phyloP scores from a whole-genome alignment of 2,113 vertebrate genomes.

The Anoplopoma fimbria region DNA sequence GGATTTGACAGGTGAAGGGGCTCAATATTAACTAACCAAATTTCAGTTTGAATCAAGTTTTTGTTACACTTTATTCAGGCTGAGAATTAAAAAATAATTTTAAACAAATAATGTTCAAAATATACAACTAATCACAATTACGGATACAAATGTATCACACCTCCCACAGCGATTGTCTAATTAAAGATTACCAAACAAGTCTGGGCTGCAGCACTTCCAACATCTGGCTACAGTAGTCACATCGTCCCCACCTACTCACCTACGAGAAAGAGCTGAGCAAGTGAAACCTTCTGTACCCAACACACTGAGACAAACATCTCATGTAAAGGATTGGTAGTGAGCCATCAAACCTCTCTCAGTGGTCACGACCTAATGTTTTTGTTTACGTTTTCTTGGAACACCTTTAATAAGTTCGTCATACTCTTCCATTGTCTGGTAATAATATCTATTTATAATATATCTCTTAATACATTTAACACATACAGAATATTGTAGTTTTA shows the following conservation, averaged over 20 bases:
- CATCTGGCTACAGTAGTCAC: neutral
- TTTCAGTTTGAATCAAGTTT: neutral
- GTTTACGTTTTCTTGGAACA: neutral
- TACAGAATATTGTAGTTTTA: neutral
- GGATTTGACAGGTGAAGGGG: neutral
- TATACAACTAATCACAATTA: neutral
- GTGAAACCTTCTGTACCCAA: neutral
- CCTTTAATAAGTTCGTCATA: neutral
- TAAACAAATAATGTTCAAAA: neutral
- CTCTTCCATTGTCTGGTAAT: neutral
- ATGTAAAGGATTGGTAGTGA: neutral
- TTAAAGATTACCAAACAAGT: neutral
- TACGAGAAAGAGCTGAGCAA: neutral
- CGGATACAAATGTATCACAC: constrained; percentile 1
- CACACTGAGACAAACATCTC: neutral
- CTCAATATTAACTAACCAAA: neutral
- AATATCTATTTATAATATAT: neutral
- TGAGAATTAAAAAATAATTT: neutral
- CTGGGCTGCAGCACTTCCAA: neutral
- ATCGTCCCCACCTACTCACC: neutral
- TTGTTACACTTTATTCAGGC: too few relatives aligned
- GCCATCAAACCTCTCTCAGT: neutral
- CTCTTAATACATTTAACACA: neutral
- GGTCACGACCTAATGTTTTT: neutral
- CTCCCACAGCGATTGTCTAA: neutral